Percentiles rank a stretch among this genome's conserved stretches.
Evolutionary conservation across 2,113 vertebrate genomes (phyloP).

Genomic region (Oncorhynchus mykiss): DNA sequence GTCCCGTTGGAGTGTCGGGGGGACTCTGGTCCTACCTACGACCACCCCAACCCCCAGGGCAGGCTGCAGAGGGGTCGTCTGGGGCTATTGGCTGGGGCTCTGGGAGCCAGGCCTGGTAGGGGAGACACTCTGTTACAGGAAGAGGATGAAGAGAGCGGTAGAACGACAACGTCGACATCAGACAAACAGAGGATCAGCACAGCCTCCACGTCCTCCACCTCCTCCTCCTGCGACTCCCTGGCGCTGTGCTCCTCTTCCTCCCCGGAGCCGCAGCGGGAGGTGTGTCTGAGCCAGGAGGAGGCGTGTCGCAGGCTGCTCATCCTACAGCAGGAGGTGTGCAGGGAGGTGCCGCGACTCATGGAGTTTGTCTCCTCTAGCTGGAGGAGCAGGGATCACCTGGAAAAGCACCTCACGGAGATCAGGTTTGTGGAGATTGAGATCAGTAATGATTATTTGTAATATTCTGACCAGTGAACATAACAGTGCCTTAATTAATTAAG

Average conservation of each 20-base stretch:
- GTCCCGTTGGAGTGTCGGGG: constrained; percentile 61
- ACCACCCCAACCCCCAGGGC: constrained; percentile 73
- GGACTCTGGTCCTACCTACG: constrained; percentile 63
- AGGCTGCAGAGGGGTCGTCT: constrained; percentile 41
- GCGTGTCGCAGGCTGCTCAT: constrained; percentile 72
- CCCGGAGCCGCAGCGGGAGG: constrained; percentile 69
- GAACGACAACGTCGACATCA: constrained; percentile 35
- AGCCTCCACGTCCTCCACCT: constrained; percentile 73
- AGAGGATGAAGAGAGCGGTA: constrained; percentile 15
- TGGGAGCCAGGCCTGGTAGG: constrained; percentile 21
- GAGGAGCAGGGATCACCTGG: constrained; percentile 81
- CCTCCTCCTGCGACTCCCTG: constrained; percentile 74
- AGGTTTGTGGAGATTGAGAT: constrained; percentile 32
- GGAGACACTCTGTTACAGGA: constrained; percentile 16
- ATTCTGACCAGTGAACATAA: no score
- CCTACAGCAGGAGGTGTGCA: constrained; percentile 80
- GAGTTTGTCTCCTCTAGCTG: constrained; percentile 90
- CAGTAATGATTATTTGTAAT: no score
- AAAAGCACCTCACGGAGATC: constrained; percentile 80
- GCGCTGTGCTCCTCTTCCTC: constrained; percentile 60
- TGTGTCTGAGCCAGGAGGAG: constrained; percentile 73
- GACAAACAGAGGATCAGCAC: constrained; percentile 78
- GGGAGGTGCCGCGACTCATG: constrained; percentile 80
- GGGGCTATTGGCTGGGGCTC: constrained; percentile 17
- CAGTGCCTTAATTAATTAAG: no score